Percentiles rank a stretch among this genome's conserved stretches.
Evolutionary conservation across 2,888 invertebrate genomes (phyloP).

Genomic region (Heliconius erato): DNA sequence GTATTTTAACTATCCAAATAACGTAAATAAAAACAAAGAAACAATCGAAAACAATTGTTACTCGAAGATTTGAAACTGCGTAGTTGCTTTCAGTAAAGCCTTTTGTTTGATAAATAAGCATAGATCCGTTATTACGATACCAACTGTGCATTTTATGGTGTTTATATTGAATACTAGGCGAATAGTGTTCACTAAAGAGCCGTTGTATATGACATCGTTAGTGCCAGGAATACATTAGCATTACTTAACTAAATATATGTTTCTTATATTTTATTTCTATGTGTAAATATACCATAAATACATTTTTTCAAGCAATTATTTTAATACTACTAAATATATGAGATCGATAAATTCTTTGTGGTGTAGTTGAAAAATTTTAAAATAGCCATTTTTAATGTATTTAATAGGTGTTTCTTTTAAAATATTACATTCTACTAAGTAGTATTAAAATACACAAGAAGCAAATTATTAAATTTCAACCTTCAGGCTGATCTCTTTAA

Average conservation of each 20-base stretch:
- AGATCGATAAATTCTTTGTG: not conserved
- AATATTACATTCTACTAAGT: not conserved
- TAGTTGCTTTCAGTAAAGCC: not conserved
- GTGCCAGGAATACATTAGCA: conserved; percentile 1
- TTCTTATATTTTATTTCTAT: not conserved
- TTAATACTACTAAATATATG: not conserved
- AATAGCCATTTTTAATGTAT: not conserved
- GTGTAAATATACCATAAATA: not conserved
- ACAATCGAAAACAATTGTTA: conserved; percentile 6
- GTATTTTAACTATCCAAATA: not conserved
- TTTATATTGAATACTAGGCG: conserved; percentile 10
- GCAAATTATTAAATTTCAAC: too few relatives aligned
- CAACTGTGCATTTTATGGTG: conserved; percentile 25
- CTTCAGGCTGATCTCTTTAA: too few relatives aligned
- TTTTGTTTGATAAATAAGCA: conserved; percentile 25
- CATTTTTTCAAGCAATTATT: not conserved
- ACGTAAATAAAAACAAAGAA: not conserved
- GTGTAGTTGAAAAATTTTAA: not conserved
- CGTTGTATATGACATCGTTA: conserved; percentile 10
- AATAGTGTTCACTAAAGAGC: not conserved
- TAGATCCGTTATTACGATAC: conserved; percentile 24
- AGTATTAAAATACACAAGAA: too few relatives aligned
- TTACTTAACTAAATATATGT: not conserved
- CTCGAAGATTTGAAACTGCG: not conserved
- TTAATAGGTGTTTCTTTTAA: not conserved